Evolutionary conservation across 1,140 invertebrate species (phyloP), one percentile per base, ranked within the genome.

Genomic region (Apolygus lucorum): DNA sequence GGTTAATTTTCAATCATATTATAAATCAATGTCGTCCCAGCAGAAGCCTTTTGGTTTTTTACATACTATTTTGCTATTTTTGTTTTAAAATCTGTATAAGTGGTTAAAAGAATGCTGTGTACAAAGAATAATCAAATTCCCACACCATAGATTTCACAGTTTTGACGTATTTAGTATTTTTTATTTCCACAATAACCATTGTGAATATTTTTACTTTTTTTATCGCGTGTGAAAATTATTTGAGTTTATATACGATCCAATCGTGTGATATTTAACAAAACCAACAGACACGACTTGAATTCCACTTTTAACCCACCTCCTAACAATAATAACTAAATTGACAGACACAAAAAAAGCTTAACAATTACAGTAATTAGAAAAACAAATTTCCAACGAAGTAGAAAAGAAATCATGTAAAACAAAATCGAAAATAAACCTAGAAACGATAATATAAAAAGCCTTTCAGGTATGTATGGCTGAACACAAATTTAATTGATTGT

Each of bases 401-500:
- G 17, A 42, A 42, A 42, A 42, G 34, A 42, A 42, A 42, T 4
- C 34, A 42, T 8, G 4, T 42, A 42, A 42, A 42, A 42, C 4
- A 4, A 42, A 42, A 42, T 42, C 34, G 34, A 42, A 42, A 8
- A 42, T 8, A 8, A 42, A 42, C 34, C 17, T n/a, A n/a, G 17
- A 42, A 42, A 42, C 34, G 34, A 42, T 42, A 42, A 8, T 42
- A 42, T 42, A 42, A 42, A 42, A 42, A 17, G 63, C 69, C 63
- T 64, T 65, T 65, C 62, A 64, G 69, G 63, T 65, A 70, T 69
- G 26, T 25, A 64, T 66, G 69, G 63, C 69, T 70, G 69, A 70
- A 70, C 69, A 70, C 69, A 70, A 70, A 70, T 42, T 49, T 68
- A 70, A 64, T 70, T 70, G 69, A 70, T 70, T 70, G 63, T 66